Evolutionary conservation across 2,888 invertebrate genomes (phyloP), one percentile per base, ranked within the genome.

Genomic region (Neocrepidodera transversa): DNA sequence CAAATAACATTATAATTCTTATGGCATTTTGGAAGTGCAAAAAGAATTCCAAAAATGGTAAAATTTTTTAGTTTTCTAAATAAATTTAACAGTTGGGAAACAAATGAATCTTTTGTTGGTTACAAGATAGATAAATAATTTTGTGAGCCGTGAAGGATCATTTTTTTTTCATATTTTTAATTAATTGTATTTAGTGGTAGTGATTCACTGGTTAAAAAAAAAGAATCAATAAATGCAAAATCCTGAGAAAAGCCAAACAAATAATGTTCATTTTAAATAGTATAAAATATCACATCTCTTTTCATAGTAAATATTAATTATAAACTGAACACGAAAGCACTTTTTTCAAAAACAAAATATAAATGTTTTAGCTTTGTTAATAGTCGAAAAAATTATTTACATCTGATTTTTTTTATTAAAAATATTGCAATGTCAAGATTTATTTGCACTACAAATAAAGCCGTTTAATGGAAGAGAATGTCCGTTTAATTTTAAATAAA

Each of bases 281-380:
- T 79, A 79, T 77, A 78, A 79, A 79, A 79, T 79, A 79, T 79
- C 79, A 79, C 79, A 79, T 78, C 75, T 76, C 68, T 75, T 77
- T 76, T 71, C 73, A 75, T 72, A 75, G 71, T 76, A 75, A 76
- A 73, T 71, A 69, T 45, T 68, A 69, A 69, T n/a, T 18, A 36
- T 14, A 68, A 66, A 72, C 73, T 77, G 76, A 76, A 76, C 74
- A 76, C 75, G 73, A 55, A 53, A 52, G 28, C 35, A 20, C 3
- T 47, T 36, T 52, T 47, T 35, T 26, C 2, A 45, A n/a, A n/a
- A 36, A 45, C 18, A 72, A 66, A 57, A 55, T 13, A 45, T 36
- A 40, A 52, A 26, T 38, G 18, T 56, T 53, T 40, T 36, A 54
- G 45, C 36, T 35, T 14, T 45, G 14, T 53, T 54, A 14, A 30